These are phyloP conservation scores for Mustela nigripes DNA, from an alignment of 2,113 vertebrate genomes.

Conservation along the genomic window DNA sequence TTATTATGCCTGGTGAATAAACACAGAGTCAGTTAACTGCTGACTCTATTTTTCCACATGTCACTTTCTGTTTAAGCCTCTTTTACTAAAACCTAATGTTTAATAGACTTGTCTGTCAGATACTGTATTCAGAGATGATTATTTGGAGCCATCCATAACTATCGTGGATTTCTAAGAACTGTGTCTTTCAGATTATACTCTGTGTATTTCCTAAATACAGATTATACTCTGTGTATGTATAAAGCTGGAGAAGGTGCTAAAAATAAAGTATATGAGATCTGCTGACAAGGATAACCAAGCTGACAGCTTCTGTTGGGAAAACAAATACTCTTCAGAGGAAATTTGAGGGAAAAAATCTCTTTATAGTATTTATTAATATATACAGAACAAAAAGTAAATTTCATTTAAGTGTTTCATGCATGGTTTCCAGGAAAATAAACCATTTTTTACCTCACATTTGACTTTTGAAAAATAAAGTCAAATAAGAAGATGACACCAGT, in stretches of 20 bases:
- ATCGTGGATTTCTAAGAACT: neutral
- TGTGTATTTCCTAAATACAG: neutral
- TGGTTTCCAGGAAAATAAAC: neutral
- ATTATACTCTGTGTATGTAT: conserved; percentile 9
- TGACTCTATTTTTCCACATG: neutral
- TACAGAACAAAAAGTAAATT: neutral
- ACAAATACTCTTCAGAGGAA: neutral
- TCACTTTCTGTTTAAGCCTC: conserved; percentile 34
- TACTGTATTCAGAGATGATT: neutral
- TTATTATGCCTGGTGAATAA: neutral
- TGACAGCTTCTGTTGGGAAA: conserved; percentile 36
- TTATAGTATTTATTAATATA: conserved; percentile 36
- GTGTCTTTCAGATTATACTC: conserved; percentile 4
- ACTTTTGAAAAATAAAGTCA: neutral
- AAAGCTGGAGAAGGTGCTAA: neutral
- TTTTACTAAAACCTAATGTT: conserved; percentile 38
- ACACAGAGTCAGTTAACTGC: neutral
- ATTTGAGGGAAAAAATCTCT: neutral
- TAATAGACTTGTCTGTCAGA: neutral
- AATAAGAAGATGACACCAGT: neutral
- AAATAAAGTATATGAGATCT: neutral
- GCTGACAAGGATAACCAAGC: neutral
- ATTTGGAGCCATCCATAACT: neutral
- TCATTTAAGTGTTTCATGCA: neutral
- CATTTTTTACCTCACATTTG: neutral